Evolutionary conservation across 1,140 invertebrate genomes (phyloP).

Genomic region (Lutraria rhynchaena): DNA sequence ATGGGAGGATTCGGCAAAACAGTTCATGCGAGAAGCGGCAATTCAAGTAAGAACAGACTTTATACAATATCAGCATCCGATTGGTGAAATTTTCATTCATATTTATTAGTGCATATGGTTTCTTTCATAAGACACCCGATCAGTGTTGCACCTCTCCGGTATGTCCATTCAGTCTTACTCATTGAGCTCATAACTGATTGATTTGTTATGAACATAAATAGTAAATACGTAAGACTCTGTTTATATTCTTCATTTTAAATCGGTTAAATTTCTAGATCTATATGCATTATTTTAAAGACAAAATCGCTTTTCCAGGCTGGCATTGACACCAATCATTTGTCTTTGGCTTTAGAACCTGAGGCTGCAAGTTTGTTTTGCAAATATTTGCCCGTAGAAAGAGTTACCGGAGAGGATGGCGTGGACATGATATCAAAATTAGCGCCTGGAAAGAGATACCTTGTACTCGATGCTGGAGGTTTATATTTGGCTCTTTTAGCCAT

Average conservation of each 20-base stretch:
- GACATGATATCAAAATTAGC: constrained; percentile 17
- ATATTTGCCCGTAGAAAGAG: constrained; percentile 37
- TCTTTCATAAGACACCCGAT: neutral
- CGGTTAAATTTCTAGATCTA: too few relatives aligned
- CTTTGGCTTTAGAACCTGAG: constrained; percentile 52
- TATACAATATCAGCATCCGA: too few relatives aligned
- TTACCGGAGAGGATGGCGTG: neutral
- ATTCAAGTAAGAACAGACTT: constrained; percentile 28
- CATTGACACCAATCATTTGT: constrained; percentile 25
- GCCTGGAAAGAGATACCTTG: constrained; percentile 42
- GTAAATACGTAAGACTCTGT: too few relatives aligned
- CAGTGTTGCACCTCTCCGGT: too few relatives aligned
- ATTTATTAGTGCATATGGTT: too few relatives aligned
- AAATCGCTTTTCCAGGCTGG: constrained; percentile 51
- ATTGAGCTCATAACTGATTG: too few relatives aligned
- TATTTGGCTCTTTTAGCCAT: too few relatives aligned
- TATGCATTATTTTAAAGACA: too few relatives aligned
- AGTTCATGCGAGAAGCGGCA: constrained; percentile 54
- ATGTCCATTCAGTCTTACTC: too few relatives aligned
- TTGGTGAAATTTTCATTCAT: too few relatives aligned
- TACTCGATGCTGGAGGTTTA: constrained; percentile 55
- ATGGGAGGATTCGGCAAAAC: constrained; percentile 52
- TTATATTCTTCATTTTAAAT: too few relatives aligned
- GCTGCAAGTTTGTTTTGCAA: constrained; percentile 46
- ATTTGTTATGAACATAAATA: too few relatives aligned